Percentiles rank a stretch among this genome's conserved stretches.
Evolutionary conservation across 2,797 vertebrate species (phyloP).

Genomic region (Gymnoscopelus braueri): DNA sequence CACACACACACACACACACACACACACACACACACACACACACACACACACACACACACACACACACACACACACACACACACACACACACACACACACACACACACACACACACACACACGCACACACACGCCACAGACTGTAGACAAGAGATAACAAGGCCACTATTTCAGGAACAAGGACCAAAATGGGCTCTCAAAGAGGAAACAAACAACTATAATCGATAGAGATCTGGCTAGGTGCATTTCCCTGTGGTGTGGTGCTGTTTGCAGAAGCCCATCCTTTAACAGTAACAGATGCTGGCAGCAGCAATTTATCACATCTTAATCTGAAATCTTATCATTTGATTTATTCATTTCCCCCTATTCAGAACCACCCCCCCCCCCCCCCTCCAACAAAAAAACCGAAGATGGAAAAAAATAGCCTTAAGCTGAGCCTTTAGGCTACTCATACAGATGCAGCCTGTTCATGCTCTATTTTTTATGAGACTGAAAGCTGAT

Average conservation of each 20-base stretch:
- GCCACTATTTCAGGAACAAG: conserved; percentile 26
- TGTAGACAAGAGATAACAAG: conserved; percentile 10
- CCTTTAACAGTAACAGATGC: conserved; percentile 18
- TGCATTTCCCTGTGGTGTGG: too few species aligned
- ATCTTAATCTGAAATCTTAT: conserved; percentile 11
- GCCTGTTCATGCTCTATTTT: conserved; percentile 36
- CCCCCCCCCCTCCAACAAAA: conserved; percentile 37
- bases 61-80: conserved; percentile 6
- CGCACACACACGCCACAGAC: conserved; percentile 28
- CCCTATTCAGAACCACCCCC: conserved; percentile 12
- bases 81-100: conserved; percentile 6
- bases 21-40: conserved; percentile 15
- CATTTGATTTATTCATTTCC: conserved; percentile 18
- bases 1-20: conserved; percentile 10
- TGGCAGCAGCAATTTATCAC: conserved; percentile 6
- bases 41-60: conserved; percentile 3
- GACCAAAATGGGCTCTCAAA: conserved; percentile 26
- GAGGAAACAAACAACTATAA: neutral
- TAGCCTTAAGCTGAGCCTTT: conserved; percentile 21
- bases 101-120: conserved; percentile 11
- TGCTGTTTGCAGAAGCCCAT: neutral
- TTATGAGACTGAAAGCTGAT: conserved; percentile 42
- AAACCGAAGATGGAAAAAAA: too few species aligned
- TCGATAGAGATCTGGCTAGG: conserved; percentile 22
- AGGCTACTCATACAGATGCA: conserved; percentile 41